Conservation (phyloP, 2,888 invertebrate genomes). For the Diarsia mendica region DNA sequence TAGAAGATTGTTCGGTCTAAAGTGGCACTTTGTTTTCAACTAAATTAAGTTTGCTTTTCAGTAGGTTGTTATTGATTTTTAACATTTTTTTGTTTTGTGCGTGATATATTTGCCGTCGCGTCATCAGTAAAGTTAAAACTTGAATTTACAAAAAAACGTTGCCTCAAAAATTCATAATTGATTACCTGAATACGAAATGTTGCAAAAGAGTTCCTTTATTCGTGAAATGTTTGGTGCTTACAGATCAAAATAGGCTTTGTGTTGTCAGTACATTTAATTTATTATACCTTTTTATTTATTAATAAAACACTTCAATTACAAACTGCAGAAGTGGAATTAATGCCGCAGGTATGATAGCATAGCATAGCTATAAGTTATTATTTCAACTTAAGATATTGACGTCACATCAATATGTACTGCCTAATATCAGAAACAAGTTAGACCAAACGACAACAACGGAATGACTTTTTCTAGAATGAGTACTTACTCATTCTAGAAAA, state of each 20-base stretch:
- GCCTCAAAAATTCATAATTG: background rate
- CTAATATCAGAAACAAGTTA: background rate
- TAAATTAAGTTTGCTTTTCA: conserved; percentile 26
- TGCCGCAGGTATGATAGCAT: too few species aligned
- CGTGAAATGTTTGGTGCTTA: background rate
- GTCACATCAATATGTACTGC: background rate
- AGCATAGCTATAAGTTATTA: background rate
- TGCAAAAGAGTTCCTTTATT: background rate
- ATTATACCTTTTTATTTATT: too few species aligned
- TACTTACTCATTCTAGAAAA: background rate
- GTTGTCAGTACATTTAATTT: too few species aligned
- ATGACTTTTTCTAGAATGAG: too few species aligned
- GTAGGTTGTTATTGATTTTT: background rate
- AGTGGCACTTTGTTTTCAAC: conserved; percentile 42
- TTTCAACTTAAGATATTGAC: background rate
- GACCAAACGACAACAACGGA: too few species aligned
- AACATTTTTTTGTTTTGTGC: background rate
- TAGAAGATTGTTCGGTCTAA: conserved; percentile 57
- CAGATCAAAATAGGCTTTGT: background rate
- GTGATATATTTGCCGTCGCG: background rate
- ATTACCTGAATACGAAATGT: background rate
- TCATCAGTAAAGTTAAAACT: background rate
- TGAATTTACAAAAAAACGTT: background rate
- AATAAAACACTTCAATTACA: too few species aligned
- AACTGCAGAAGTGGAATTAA: too few species aligned